These are phyloP conservation scores for Drosophila sucinea DNA, from an alignment of 1,140 invertebrate genomes.

Conservation along the genomic window DNA sequence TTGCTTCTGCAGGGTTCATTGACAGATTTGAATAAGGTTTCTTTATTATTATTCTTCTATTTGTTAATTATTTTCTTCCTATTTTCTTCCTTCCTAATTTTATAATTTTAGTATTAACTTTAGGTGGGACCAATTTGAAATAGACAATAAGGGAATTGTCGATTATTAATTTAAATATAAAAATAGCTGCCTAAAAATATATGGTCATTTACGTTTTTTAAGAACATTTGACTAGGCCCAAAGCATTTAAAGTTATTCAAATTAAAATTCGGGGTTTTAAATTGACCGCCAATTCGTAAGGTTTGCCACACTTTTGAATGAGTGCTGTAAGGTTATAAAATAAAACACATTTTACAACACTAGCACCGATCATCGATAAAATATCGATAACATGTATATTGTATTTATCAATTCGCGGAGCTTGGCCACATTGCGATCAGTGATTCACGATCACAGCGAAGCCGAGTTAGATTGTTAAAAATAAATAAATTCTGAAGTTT, in stretches of 20 bases:
- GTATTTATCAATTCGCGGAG: not conserved
- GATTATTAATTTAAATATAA: too few species aligned
- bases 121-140: too few species aligned
- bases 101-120: too few species aligned
- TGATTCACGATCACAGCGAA: conserved; percentile 8
- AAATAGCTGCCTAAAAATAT: too few species aligned
- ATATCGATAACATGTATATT: not conserved
- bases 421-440: conserved; percentile 1
- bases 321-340: not conserved
- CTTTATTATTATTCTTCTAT: too few species aligned
- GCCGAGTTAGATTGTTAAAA: conserved; percentile 6
- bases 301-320: not conserved
- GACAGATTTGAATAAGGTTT: not conserved
- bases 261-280: not conserved
- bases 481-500: conserved; percentile 5
- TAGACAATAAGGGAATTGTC: too few species aligned
- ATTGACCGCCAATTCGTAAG: not conserved
- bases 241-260: not conserved
- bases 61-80: too few species aligned
- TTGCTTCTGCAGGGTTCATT: not conserved
- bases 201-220: too few species aligned
- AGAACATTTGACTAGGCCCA: too few species aligned
- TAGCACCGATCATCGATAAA: not conserved
- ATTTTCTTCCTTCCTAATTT: too few species aligned
- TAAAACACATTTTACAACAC: not conserved